Conservation (phyloP, 2,113 vertebrate species). For the Ornithorhynchus anatinus region DNA sequence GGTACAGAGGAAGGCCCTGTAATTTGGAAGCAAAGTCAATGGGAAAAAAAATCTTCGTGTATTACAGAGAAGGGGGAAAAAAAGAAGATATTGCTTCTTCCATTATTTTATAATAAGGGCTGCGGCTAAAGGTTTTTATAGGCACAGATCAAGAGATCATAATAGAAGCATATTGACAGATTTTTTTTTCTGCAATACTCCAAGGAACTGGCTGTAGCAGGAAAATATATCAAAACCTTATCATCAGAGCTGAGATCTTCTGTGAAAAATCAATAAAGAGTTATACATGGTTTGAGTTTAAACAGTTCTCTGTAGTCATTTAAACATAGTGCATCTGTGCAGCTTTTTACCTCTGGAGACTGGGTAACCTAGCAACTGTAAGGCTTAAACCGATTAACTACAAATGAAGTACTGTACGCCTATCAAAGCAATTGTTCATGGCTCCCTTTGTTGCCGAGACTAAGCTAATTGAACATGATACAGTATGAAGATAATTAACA, state of each 20-base stretch:
- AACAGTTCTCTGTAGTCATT: constrained; percentile 98
- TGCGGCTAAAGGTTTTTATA: constrained; percentile 94
- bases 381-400: constrained; percentile 92
- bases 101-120: constrained; percentile 96
- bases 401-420: constrained; percentile 88
- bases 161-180: constrained; percentile 99
- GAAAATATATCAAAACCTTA: constrained; percentile 99
- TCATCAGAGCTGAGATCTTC: constrained; percentile 97
- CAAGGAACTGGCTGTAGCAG: constrained; percentile 88
- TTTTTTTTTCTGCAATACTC: constrained; percentile 90
- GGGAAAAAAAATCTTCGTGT: constrained; percentile 61
- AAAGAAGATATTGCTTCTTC: constrained; percentile 81
- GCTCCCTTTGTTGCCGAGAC: constrained; percentile 86
- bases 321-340: constrained; percentile 93
- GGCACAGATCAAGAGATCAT: constrained; percentile 99
- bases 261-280: constrained; percentile 99
- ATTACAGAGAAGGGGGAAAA: constrained; percentile 50
- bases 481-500: constrained; percentile 87
- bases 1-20: constrained; percentile 67
- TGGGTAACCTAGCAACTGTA: constrained; percentile 87
- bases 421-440: constrained; percentile 88
- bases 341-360: constrained; percentile 83
- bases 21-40: constrained; percentile 74
- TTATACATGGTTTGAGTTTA: constrained; percentile 99
- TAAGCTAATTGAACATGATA: constrained; percentile 90